Conservation (phyloP, 2,797 vertebrate species). For the Botia kubotai region DNA sequence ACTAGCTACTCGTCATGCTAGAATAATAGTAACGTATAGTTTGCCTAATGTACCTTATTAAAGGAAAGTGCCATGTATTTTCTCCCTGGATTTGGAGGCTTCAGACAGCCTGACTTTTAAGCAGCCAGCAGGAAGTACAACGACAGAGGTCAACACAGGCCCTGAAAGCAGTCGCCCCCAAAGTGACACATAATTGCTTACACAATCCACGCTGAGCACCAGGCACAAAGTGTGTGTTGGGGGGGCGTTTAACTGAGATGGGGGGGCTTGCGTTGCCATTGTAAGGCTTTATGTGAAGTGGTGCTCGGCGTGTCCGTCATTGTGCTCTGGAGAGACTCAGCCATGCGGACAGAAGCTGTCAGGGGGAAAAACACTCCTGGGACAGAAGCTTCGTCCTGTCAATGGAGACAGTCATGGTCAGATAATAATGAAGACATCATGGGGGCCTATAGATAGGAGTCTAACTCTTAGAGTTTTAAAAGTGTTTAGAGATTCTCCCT, state of each 20-base stretch:
- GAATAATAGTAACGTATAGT: neutral
- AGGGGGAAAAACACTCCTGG: slow-evolving; percentile 63
- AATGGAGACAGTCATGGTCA: slow-evolving; percentile 63
- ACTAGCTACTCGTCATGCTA: too few species aligned
- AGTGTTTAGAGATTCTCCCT: slow-evolving; percentile 63
- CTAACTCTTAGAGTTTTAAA: slow-evolving; percentile 57
- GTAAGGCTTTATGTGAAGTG: slow-evolving; percentile 64
- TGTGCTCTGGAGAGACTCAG: slow-evolving; percentile 70
- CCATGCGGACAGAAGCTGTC: slow-evolving; percentile 62
- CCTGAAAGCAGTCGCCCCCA: slow-evolving; percentile 56
- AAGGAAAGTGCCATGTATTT: neutral
- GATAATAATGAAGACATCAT: slow-evolving; percentile 77
- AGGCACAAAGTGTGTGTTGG: slow-evolving; percentile 57
- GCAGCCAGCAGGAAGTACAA: slow-evolving; percentile 43
- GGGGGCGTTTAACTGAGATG: neutral
- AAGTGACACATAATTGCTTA: slow-evolving; percentile 60
- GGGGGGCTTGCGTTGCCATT: slow-evolving; percentile 58
- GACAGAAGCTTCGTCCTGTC: slow-evolving; percentile 72
- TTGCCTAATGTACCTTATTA: neutral
- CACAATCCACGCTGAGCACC: slow-evolving; percentile 44
- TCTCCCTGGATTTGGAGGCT: slow-evolving; percentile 20
- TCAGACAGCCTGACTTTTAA: slow-evolving; percentile 60
- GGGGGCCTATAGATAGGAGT: slow-evolving; percentile 68
- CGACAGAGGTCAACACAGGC: slow-evolving; percentile 8
- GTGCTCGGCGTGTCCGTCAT: slow-evolving; percentile 65